phyloP scores from a whole-genome alignment of 2,797 vertebrate genomes.

The Gila robusta region DNA sequence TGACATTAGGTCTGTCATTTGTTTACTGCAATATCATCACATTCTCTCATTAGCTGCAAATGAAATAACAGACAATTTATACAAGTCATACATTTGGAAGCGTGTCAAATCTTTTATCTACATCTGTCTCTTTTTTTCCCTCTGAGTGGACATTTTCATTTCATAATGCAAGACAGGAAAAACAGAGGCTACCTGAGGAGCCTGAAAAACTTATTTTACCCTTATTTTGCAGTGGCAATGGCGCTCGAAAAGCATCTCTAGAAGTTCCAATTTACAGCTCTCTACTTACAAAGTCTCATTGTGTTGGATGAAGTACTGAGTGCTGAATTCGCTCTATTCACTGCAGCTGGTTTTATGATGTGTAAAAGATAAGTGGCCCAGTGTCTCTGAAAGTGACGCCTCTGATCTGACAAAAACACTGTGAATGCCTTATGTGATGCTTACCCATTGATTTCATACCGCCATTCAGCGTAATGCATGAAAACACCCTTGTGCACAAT shows the following conservation, averaged over 20 bases:
- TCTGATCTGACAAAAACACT: constrained; percentile 56
- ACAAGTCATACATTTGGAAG: background rate
- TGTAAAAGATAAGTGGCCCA: constrained; percentile 65
- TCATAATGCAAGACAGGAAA: background rate
- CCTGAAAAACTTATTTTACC: background rate
- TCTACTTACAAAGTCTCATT: constrained; percentile 62
- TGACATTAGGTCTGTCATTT: background rate
- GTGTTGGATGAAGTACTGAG: constrained; percentile 53
- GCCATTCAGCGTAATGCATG: constrained; percentile 63
- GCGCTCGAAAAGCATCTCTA: constrained; percentile 43
- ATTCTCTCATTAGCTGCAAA: constrained; percentile 2
- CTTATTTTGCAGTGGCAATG: constrained; percentile 28
- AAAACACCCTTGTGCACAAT: constrained; percentile 65
- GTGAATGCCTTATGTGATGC: constrained; percentile 57
- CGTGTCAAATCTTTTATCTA: background rate
- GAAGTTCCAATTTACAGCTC: constrained; percentile 52
- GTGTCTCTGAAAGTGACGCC: constrained; percentile 56
- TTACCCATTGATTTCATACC: constrained; percentile 66
- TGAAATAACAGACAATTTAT: constrained; percentile 1
- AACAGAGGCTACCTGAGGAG: background rate
- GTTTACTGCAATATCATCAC: background rate
- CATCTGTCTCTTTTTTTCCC: background rate
- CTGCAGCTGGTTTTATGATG: constrained; percentile 60
- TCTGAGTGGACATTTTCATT: background rate
- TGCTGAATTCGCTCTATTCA: constrained; percentile 63